These are phyloP conservation scores for Rhinopomastus cyanomelas DNA, from an alignment of 2,113 vertebrate genomes.

Conservation along the genomic window DNA sequence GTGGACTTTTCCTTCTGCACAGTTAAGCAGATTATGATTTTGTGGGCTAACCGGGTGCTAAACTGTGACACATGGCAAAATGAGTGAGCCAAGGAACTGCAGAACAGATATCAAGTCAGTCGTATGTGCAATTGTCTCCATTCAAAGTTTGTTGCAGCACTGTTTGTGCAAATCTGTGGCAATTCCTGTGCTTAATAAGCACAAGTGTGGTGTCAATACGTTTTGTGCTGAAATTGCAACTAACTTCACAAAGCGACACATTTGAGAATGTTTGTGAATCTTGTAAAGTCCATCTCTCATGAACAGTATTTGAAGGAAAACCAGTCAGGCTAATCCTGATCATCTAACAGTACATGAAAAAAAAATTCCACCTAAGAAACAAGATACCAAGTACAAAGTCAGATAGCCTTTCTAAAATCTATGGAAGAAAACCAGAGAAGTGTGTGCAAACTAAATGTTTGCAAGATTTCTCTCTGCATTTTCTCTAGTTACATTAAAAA, in stretches of 20 bases:
- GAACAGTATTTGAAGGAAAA: not conserved
- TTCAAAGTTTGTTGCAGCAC: not conserved
- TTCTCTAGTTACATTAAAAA: not conserved
- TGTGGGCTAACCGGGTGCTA: too few relatives aligned
- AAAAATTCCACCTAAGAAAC: not conserved
- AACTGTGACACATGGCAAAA: too few relatives aligned
- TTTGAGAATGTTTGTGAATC: not conserved
- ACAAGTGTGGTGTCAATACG: not conserved
- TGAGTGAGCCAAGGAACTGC: not conserved
- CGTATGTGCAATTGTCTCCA: not conserved
- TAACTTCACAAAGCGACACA: not conserved
- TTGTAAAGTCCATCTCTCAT: not conserved
- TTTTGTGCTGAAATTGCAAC: slow-evolving; percentile 14
- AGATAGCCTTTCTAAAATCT: not conserved
- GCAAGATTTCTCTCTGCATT: not conserved
- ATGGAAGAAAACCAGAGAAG: not conserved
- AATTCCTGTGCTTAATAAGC: not conserved
- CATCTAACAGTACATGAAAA: not conserved
- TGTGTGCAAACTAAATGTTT: not conserved
- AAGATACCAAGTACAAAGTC: not conserved
- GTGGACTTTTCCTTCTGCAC: too few relatives aligned
- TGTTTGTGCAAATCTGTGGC: not conserved
- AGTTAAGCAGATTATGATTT: too few relatives aligned
- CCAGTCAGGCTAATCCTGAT: not conserved
- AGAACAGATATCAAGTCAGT: not conserved